Evolutionary conservation across 2,113 vertebrate species (phyloP).

Genomic region (Poecilia latipinna): DNA sequence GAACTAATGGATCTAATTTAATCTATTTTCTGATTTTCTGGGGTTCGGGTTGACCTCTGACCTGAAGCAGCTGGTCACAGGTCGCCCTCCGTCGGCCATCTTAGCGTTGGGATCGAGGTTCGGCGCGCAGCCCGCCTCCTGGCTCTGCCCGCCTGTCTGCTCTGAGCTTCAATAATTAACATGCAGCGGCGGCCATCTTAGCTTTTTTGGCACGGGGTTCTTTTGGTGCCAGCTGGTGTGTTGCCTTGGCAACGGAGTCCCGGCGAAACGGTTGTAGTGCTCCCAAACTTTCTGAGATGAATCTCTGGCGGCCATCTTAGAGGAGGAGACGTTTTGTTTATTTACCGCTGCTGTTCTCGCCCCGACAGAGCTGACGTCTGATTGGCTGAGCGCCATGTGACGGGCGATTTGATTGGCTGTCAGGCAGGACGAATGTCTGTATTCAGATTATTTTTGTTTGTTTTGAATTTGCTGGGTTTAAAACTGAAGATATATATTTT

Average conservation of each 20-base stretch:
- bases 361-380: slow-evolving; percentile 67
- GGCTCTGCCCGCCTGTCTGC: slow-evolving; percentile 39
- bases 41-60: background rate
- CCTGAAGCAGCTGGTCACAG: background rate
- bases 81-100: background rate
- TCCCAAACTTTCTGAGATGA: slow-evolving; percentile 41
- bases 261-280: slow-evolving; percentile 15
- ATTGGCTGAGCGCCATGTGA: slow-evolving; percentile 59
- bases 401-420: slow-evolving; percentile 60
- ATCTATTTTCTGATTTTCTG: background rate
- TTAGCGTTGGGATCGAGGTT: background rate
- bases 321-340: background rate
- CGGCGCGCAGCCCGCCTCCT: no score
- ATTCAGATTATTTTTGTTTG: no score
- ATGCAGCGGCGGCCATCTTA: slow-evolving; percentile 70
- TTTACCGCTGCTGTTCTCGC: background rate
- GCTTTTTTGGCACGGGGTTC: slow-evolving; percentile 60
- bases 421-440: slow-evolving; percentile 4
- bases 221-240: slow-evolving; percentile 58
- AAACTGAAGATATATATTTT: no score
- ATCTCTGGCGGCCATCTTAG: slow-evolving; percentile 45
- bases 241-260: slow-evolving; percentile 52
- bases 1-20: background rate
- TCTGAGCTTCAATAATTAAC: slow-evolving; percentile 73
- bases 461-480: no score